Evolutionary conservation across 2,113 vertebrate genomes (phyloP), one percentile per base, ranked within the genome.

Genomic region (Crotalus helleri): DNA sequence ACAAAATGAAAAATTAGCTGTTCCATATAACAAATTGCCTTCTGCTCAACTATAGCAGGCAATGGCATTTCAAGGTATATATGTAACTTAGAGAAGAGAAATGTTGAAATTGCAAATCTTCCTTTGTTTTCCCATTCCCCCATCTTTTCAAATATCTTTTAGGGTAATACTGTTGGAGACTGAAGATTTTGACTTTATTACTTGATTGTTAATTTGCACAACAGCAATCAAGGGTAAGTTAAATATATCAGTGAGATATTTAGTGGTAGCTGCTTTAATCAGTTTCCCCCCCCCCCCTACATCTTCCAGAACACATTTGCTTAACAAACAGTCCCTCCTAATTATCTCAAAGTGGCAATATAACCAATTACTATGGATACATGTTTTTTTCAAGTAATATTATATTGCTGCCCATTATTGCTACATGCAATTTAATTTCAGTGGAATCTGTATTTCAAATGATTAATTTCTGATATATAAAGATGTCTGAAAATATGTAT

Each of bases 21-120:
- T 92, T 97, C 90, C 87, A 96, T 94, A 93, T 96, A 98, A 98
- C 95, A 97, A 97, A 98, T 96, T 96, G 97, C 97, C 95, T 97
- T 95, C 94, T 58, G 94, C 95, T 94, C 93, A 94, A 95, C 94
- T 97, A 96, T 86, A 96, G 93, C 93, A 96, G 93, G 93, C 95
- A 97, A 97, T 92, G 93, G 94, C 96, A 96, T 97, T 97, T 97
- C 96, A 97, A 97, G 96, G 96, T 95, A 85, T 91, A 90, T 8
- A 54, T 85, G 86, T 3, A 95, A 87, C 39, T 92, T 5, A 0
- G 26, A 44, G 1, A 94, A n/a, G 11, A 61, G 90, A 24, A 58
- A 91, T 85, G 1, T 29, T 0, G 0, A 24, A 49, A 87, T 44
- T 17, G 96, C 92, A 89, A 57, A 92, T 91, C 1, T 51, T 29